Conservation (phyloP, 2,888 invertebrate species). For the Rhyacophila evoluta region DNA sequence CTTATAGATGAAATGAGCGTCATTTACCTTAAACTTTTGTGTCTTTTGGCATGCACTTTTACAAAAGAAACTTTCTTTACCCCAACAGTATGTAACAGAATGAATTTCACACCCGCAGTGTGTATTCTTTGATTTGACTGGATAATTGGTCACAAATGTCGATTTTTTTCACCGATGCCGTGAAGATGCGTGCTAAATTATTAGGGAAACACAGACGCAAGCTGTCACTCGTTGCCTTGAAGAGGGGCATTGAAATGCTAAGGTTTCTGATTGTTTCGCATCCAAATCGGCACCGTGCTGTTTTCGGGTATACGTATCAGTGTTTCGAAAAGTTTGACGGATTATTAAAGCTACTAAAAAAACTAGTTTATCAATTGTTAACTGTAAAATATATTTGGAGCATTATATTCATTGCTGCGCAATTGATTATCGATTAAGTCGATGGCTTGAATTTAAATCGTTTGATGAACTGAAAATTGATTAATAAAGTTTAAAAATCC, state of each 20-base stretch:
- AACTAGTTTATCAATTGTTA: too few relatives aligned
- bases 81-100: not conserved
- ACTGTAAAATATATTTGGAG: too few relatives aligned
- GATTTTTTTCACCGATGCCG: not conserved
- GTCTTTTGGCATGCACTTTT: not conserved
- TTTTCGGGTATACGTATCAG: not conserved
- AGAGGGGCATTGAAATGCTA: not conserved
- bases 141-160: constrained; percentile 20
- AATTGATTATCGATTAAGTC: too few relatives aligned
- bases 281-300: not conserved
- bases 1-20: too few relatives aligned
- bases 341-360: too few relatives aligned
- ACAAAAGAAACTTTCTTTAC: not conserved
- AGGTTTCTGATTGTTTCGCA: not conserved
- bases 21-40: not conserved
- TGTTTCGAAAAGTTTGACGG: not conserved
- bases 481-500: too few relatives aligned
- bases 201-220: constrained; percentile 20
- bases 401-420: too few relatives aligned
- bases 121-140: constrained; percentile 1
- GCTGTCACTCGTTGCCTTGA: not conserved
- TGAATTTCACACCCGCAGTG: not conserved
- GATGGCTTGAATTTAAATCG: too few relatives aligned
- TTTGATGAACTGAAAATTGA: too few relatives aligned
- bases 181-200: constrained; percentile 24